Conservation (phyloP, 1,140 invertebrate species). For the Alviniconcha marisindica region DNA sequence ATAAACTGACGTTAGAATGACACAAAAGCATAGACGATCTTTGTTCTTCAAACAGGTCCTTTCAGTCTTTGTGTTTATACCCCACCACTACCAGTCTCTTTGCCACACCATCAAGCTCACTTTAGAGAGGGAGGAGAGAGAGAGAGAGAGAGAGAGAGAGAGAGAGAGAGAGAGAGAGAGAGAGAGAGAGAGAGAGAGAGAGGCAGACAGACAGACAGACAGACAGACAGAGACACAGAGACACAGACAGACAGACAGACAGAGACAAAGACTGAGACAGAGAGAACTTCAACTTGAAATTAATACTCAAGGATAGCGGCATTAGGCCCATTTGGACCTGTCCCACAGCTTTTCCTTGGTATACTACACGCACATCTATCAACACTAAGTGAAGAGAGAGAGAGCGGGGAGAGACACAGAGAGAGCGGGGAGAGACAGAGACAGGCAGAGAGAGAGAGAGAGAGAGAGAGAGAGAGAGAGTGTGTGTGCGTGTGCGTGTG, state of each 20-base stretch:
- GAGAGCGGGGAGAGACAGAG: no score
- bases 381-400: no score
- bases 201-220: not conserved
- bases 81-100: no score
- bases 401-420: no score
- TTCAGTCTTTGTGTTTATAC: no score
- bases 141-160: not conserved
- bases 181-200: constrained; percentile 7
- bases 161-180: constrained; percentile 13
- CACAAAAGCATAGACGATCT: no score
- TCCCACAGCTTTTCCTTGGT: no score
- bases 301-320: no score
- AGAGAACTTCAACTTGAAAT: no score
- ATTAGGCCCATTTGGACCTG: no score
- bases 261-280: not conserved
- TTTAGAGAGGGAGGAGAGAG: not conserved
- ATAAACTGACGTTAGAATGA: not conserved
- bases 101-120: not conserved
- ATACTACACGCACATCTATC: no score
- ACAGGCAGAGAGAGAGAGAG: no score
- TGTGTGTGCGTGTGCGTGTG: constrained; percentile 9
- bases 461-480: not conserved
- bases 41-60: not conserved
- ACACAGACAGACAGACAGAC: not conserved
- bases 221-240: not conserved